Evolutionary conservation across 2,113 vertebrate species (phyloP).

Genomic region (Ellobius talpinus): DNA sequence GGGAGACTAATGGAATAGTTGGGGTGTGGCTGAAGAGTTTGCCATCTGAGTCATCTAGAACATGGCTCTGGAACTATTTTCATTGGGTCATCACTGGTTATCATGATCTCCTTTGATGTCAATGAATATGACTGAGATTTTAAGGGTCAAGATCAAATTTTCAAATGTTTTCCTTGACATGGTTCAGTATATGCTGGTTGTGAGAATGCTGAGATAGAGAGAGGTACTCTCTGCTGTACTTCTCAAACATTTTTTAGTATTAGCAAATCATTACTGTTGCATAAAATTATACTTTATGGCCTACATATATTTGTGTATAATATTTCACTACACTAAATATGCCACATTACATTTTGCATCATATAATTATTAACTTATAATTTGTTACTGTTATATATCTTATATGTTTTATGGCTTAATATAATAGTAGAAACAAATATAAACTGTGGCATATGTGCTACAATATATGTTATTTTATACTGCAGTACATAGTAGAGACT

Average conservation of each 20-base stretch:
- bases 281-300: neutral
- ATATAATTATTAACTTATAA: neutral
- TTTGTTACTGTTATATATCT: neutral
- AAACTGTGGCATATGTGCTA: neutral
- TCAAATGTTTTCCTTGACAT: neutral
- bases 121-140: neutral
- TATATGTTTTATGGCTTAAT: neutral
- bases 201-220: neutral
- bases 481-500: neutral
- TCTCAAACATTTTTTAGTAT: neutral
- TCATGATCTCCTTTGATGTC: neutral
- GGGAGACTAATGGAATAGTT: neutral
- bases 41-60: neutral
- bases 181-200: neutral
- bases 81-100: neutral
- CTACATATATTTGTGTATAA: neutral
- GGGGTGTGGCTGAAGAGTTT: accelerated
- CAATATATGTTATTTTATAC: neutral
- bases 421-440: neutral
- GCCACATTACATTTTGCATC: neutral
- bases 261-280: neutral
- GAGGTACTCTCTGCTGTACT: neutral
- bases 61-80: neutral
- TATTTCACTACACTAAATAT: neutral
- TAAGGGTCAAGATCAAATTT: neutral